Percentiles rank a stretch among this genome's conserved stretches.
These are phyloP conservation scores for Drosophila funebris DNA, from an alignment of 1,140 invertebrate species.

Conservation along the genomic window DNA sequence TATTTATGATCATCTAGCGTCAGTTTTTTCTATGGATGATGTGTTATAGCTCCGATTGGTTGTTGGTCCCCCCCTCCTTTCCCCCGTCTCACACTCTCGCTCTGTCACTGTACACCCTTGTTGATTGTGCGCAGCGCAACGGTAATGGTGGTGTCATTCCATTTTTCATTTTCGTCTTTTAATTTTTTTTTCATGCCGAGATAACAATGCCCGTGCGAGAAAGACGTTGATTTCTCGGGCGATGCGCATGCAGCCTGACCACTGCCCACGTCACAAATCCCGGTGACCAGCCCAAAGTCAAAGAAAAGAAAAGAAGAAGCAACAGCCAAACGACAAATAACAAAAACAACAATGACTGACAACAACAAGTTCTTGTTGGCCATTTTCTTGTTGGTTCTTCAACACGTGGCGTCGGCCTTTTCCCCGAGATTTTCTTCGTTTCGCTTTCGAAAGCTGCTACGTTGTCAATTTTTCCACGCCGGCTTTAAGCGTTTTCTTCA, in stretches of 20 bases:
- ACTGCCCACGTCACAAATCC: conserved; percentile 44
- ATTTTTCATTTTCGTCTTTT: conserved; percentile 12
- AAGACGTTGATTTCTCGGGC: neutral
- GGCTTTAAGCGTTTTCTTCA: neutral
- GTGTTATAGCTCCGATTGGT: conserved; percentile 76
- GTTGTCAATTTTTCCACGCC: conserved; percentile 36
- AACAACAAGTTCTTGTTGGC: conserved; percentile 28
- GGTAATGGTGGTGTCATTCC: conserved; percentile 42
- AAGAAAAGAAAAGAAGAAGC: conserved; percentile 14
- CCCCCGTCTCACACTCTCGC: neutral
- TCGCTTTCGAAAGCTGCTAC: conserved; percentile 19
- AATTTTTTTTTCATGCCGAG: conserved; percentile 16
- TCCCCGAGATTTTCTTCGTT: conserved; percentile 3
- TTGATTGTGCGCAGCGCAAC: conserved; percentile 61
- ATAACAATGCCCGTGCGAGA: conserved; percentile 22
- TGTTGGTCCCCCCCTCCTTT: conserved; percentile 8
- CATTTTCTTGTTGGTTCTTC: conserved; percentile 43
- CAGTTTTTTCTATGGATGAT: conserved; percentile 57
- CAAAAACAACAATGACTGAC: conserved; percentile 10
- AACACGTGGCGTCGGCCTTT: conserved; percentile 63
- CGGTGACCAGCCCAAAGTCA: neutral
- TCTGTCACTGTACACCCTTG: conserved; percentile 23
- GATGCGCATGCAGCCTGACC: conserved; percentile 16
- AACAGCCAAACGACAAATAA: conserved; percentile 27
- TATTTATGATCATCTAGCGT: conserved; percentile 39